Conservation (phyloP, 2,888 invertebrate genomes). For the Caenorhabditis zanzibari region DNA sequence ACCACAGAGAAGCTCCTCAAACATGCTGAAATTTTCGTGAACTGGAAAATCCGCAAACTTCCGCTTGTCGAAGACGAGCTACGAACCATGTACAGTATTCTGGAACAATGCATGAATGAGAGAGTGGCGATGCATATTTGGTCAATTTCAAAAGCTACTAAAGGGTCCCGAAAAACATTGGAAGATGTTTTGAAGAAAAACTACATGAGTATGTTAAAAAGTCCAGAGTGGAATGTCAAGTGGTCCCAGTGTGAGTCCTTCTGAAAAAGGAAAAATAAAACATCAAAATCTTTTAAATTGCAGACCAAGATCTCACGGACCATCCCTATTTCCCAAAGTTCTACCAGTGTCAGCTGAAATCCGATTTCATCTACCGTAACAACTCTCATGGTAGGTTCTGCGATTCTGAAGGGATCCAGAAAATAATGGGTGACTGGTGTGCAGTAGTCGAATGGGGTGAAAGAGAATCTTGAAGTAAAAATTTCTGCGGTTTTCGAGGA, state of each 20-base stretch:
- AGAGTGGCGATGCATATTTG: slow-evolving; percentile 1
- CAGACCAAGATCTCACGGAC: background rate
- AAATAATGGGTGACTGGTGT: too few relatives aligned
- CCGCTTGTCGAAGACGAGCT: background rate
- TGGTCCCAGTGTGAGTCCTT: slow-evolving; percentile 1
- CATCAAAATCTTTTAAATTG: background rate
- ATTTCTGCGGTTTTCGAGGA: too few relatives aligned
- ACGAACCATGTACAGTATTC: slow-evolving; percentile 1
- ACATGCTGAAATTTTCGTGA: background rate
- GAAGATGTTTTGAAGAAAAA: background rate
- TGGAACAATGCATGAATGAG: background rate
- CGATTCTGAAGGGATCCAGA: background rate
- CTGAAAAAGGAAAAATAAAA: too few relatives aligned
- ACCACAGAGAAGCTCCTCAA: background rate
- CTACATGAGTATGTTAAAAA: background rate
- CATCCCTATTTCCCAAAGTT: slow-evolving; percentile 12
- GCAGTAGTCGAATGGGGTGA: too few relatives aligned
- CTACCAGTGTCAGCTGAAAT: slow-evolving; percentile 19
- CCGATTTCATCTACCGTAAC: slow-evolving; percentile 6
- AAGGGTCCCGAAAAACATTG: background rate
- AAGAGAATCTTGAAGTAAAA: too few relatives aligned
- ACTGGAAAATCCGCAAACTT: background rate
- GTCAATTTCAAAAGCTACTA: background rate
- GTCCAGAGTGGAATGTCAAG: background rate
- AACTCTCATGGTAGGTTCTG: slow-evolving; percentile 15